Conservation (phyloP, 1,140 invertebrate genomes). For the Hetaerina americana region DNA sequence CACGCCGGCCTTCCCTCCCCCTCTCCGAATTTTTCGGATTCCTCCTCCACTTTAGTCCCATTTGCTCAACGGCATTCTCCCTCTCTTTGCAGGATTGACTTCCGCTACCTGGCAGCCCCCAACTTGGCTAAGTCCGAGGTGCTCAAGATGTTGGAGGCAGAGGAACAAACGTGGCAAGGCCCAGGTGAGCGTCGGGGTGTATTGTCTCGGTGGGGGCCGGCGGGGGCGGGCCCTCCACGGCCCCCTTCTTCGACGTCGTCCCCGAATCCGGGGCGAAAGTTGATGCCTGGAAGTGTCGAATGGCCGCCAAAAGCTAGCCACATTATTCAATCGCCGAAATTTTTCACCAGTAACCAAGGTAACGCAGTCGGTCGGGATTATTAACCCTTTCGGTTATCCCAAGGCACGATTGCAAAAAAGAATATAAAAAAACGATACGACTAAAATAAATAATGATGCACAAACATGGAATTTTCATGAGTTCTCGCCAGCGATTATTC, state of each 20-base stretch:
- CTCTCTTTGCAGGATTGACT: conserved; percentile 47
- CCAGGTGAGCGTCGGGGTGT: conserved; percentile 16
- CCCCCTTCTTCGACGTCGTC: not conserved
- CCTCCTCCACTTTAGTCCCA: too few species aligned
- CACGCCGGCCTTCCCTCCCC: too few species aligned
- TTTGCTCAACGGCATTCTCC: not conserved
- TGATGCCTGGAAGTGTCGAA: not conserved
- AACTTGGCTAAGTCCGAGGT: conserved; percentile 71
- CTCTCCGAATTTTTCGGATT: too few species aligned
- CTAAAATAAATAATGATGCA: too few species aligned
- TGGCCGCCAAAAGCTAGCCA: not conserved
- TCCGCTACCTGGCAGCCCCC: conserved; percentile 54
- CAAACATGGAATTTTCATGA: too few species aligned
- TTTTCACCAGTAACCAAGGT: not conserved
- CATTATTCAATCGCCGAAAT: not conserved
- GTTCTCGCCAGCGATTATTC: too few species aligned
- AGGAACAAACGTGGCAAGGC: conserved; percentile 41
- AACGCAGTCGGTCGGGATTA: not conserved
- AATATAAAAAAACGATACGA: too few species aligned
- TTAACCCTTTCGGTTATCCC: too few species aligned
- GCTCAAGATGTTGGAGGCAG: conserved; percentile 64
- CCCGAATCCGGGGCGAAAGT: not conserved
- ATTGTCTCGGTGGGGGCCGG: not conserved
- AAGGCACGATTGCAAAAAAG: too few species aligned
- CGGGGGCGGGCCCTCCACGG: not conserved